phyloP scores from a whole-genome alignment of 37 sponge, comb jelly and placozoan species.

The Axinella damicornis region DNA sequence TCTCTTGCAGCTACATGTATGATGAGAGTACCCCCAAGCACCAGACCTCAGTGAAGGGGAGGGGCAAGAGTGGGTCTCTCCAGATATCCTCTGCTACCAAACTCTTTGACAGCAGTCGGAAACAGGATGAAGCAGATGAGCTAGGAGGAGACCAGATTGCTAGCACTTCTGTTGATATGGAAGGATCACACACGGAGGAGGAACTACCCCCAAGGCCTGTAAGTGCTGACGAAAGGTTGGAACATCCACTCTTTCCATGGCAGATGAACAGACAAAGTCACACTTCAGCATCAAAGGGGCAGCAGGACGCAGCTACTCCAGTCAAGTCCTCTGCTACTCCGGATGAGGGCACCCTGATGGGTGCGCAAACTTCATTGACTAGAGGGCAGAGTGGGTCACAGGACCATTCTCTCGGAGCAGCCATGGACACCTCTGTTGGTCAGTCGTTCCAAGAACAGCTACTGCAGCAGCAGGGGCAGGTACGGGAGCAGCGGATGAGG shows the following conservation, averaged over 20 bases:
- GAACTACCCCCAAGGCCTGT: background rate
- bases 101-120: background rate
- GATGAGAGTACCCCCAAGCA: background rate
- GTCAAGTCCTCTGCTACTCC: too few species aligned
- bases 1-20: background rate
- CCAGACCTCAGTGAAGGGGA: background rate
- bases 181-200: too few species aligned
- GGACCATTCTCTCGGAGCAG: background rate
- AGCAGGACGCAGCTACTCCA: background rate
- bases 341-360: background rate
- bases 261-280: constrained; percentile 9
- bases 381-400: background rate
- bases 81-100: background rate
- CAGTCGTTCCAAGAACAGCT: constrained; percentile 14
- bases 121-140: background rate
- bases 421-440: background rate
- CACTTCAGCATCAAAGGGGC: background rate
- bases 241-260: constrained; percentile 53
- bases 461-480: constrained; percentile 15
- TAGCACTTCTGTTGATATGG: too few species aligned
- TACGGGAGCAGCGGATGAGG: background rate
- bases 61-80: background rate
- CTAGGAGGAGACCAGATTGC: background rate
- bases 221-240: constrained; percentile 9
- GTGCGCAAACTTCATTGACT: background rate